Evolutionary conservation across 2,797 vertebrate genomes (phyloP).

Genomic region (Netta rufina): DNA sequence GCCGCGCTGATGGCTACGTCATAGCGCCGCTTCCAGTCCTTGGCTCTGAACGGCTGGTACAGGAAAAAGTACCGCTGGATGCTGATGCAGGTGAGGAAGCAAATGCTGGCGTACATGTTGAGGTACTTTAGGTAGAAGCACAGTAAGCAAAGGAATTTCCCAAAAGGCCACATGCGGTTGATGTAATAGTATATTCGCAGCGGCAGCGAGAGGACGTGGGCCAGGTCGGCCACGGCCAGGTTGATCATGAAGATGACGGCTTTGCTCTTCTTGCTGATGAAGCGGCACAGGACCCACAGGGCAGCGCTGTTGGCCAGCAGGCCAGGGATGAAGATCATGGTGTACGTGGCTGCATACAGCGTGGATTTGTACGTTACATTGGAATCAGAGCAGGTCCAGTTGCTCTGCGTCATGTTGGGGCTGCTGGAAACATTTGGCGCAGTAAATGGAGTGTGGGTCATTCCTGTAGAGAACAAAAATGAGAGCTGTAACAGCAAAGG

Average conservation of each 20-base stretch:
- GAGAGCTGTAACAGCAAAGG: neutral
- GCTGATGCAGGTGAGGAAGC: constrained; percentile 90
- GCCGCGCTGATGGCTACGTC: constrained; percentile 80
- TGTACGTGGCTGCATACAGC: constrained; percentile 84
- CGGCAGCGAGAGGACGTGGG: constrained; percentile 86
- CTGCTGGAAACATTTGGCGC: neutral
- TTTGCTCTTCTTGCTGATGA: constrained; percentile 87
- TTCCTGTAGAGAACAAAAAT: constrained; percentile 32
- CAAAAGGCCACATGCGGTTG: constrained; percentile 84
- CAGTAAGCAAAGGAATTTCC: constrained; percentile 78
- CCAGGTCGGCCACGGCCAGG: constrained; percentile 86
- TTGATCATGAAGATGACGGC: constrained; percentile 93
- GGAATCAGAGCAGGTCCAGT: constrained; percentile 34
- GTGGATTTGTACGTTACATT: constrained; percentile 45
- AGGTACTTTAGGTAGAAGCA: constrained; percentile 94
- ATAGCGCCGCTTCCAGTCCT: constrained; percentile 86
- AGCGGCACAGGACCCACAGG: constrained; percentile 86
- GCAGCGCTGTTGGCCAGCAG: constrained; percentile 85
- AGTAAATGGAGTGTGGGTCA: neutral
- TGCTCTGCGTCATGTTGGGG: neutral
- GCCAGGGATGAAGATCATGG: constrained; percentile 87
- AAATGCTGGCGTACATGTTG: constrained; percentile 92
- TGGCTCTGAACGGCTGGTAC: constrained; percentile 83
- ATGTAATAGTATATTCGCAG: constrained; percentile 89
- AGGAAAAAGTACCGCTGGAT: constrained; percentile 88